Evolutionary conservation across 2,113 vertebrate species (phyloP).

Genomic region (human (Homo sapiens)): DNA sequence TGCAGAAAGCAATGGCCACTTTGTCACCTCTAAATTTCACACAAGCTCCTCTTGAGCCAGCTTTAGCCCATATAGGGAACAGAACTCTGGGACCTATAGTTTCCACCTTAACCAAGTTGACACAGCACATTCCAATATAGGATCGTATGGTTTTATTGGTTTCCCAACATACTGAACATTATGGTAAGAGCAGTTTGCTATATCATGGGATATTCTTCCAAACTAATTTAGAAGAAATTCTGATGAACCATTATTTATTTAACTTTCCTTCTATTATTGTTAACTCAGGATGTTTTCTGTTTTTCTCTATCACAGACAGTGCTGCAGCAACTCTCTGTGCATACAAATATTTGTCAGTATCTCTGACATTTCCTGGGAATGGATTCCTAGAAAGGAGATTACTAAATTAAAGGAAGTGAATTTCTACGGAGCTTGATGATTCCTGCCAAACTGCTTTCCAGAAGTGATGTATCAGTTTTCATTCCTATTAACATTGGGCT

Average conservation of each 20-base stretch:
- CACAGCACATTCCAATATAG: background rate
- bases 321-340: background rate
- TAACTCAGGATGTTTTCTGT: background rate
- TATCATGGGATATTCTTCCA: background rate
- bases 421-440: conserved; percentile 4
- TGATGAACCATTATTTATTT: background rate
- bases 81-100: background rate
- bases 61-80: background rate
- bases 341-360: background rate
- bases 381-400: conserved; percentile 45
- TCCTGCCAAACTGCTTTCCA: conserved; percentile 56
- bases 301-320: background rate
- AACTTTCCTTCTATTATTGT: background rate
- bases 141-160: background rate
- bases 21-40: background rate
- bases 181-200: background rate
- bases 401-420: conserved; percentile 39
- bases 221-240: background rate
- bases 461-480: conserved; percentile 23
- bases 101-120: background rate
- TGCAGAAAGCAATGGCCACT: background rate
- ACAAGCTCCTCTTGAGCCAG: background rate
- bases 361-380: conserved; percentile 2
- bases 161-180: background rate
- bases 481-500: background rate